A percentile compares a stretch with the other conserved stretches of the same genome.
phyloP scores from a whole-genome alignment of 2,888 invertebrate species.

The Dasysyrphus tricinctus region DNA sequence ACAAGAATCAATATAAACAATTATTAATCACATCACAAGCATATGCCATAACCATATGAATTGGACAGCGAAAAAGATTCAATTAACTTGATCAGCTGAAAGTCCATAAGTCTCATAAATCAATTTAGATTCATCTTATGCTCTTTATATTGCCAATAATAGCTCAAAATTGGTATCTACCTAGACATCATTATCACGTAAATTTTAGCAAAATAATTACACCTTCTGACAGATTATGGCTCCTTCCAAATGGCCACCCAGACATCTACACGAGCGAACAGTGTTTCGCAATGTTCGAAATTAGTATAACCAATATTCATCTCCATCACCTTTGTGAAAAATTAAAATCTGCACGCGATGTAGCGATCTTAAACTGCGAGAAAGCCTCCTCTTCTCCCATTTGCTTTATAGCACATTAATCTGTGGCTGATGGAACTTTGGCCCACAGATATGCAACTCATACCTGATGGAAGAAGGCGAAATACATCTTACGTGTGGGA shows the following conservation, averaged over 20 bases:
- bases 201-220: slow-evolving; percentile 62
- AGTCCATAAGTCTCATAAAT: background rate
- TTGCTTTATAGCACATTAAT: slow-evolving; percentile 11
- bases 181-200: slow-evolving; percentile 42
- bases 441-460: slow-evolving; percentile 34
- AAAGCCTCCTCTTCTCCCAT: slow-evolving; percentile 25
- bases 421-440: slow-evolving; percentile 48
- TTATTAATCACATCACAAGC: background rate
- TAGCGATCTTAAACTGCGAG: slow-evolving; percentile 46
- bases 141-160: background rate
- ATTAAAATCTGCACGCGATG: slow-evolving; percentile 69
- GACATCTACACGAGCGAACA: slow-evolving; percentile 39
- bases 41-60: background rate
- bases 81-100: background rate
- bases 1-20: no score
- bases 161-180: background rate
- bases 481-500: slow-evolving; percentile 32
- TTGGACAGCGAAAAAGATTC: background rate
- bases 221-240: slow-evolving; percentile 47
- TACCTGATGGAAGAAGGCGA: background rate
- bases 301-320: slow-evolving; percentile 61
- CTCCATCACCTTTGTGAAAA: slow-evolving; percentile 63
- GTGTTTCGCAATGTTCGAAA: slow-evolving; percentile 47
- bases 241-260: slow-evolving; percentile 60
- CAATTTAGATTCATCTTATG: background rate